phyloP scores from a whole-genome alignment of 2,113 vertebrate genomes.

The Argyrosomus japonicus region DNA sequence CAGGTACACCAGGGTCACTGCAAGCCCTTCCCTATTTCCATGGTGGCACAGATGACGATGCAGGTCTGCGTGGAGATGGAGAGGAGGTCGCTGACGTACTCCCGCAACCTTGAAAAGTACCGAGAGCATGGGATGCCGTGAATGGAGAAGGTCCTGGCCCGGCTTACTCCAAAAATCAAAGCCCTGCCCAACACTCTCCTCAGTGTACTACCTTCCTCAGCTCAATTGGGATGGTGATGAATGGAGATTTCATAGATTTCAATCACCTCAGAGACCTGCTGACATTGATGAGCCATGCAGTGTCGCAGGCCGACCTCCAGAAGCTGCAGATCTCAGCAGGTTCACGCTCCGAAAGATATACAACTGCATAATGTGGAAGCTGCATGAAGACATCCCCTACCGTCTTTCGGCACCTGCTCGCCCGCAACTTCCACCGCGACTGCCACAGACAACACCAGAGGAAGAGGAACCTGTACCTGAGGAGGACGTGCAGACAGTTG shows the following conservation, averaged over 20 bases:
- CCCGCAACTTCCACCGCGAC: rapidly evolving
- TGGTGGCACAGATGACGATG: not conserved
- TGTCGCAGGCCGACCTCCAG: not conserved
- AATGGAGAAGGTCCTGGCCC: not conserved
- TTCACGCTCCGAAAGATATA: not conserved
- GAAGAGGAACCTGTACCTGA: not conserved
- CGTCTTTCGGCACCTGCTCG: not conserved
- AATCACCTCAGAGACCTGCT: not conserved
- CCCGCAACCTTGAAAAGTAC: not conserved
- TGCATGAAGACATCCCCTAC: not conserved
- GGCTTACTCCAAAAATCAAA: too few relatives aligned
- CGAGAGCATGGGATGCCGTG: not conserved
- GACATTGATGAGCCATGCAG: too few relatives aligned
- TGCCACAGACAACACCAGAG: too few relatives aligned
- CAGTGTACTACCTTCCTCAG: not conserved
- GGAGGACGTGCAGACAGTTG: not conserved
- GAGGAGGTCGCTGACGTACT: not conserved
- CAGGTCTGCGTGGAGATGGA: not conserved
- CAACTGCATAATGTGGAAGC: not conserved
- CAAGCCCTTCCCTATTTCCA: not conserved
- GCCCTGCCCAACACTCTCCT: not conserved
- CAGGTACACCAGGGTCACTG: too few relatives aligned
- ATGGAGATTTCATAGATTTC: not conserved
- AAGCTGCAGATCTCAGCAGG: not conserved
- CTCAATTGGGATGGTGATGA: not conserved